These are phyloP conservation scores for Drosophila lowei DNA, from an alignment of 1,140 invertebrate species.

Conservation along the genomic window DNA sequence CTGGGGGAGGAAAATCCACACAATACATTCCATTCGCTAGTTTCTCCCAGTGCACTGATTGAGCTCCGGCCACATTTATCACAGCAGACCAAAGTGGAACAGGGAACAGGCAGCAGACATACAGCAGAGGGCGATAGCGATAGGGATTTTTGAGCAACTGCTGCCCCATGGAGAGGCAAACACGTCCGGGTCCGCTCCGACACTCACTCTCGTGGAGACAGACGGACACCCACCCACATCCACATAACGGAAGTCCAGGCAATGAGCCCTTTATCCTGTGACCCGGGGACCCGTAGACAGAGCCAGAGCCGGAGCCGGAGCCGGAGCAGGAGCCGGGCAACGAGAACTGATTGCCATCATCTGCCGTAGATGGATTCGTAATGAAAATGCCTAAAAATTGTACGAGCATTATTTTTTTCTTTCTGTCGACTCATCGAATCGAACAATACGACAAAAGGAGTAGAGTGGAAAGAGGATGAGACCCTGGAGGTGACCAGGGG, in stretches of 20 bases:
- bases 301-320: neutral
- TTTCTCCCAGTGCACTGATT: neutral
- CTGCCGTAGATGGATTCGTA: slow-evolving; percentile 44
- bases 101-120: neutral
- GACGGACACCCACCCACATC: too few relatives aligned
- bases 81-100: slow-evolving; percentile 2
- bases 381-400: slow-evolving; percentile 55
- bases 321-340: neutral
- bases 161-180: too few relatives aligned
- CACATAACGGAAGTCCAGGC: slow-evolving; percentile 9
- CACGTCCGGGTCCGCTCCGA: too few relatives aligned
- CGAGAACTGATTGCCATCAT: slow-evolving; percentile 48
- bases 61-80: slow-evolving; percentile 24
- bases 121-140: too few relatives aligned
- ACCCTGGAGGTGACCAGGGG: slow-evolving; percentile 2
- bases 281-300: neutral
- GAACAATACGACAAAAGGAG: slow-evolving; percentile 1
- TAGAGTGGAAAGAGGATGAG: neutral
- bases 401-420: slow-evolving; percentile 30
- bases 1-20: neutral
- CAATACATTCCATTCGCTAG: neutral
- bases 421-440: slow-evolving; percentile 47
- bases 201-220: too few relatives aligned
- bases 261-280: slow-evolving; percentile 29
- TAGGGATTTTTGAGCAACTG: slow-evolving; percentile 3